Conservation (phyloP, 1,140 invertebrate species). For the Amyelois transitella region DNA sequence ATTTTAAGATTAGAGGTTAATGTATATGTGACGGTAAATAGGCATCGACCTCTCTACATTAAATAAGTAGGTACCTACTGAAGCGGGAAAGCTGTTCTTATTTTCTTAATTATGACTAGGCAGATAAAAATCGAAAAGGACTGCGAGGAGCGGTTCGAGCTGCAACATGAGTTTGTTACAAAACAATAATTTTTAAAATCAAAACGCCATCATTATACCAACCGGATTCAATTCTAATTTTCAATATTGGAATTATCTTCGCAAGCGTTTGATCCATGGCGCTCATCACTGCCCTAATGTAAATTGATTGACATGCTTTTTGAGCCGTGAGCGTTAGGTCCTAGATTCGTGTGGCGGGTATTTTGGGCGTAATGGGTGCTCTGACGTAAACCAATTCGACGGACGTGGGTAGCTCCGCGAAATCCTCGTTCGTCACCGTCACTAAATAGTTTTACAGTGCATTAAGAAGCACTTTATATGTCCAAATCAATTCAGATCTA, state of each 20-base stretch:
- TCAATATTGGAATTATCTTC: neutral
- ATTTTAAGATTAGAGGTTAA: too few relatives aligned
- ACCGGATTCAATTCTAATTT: too few relatives aligned
- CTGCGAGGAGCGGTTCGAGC: too few relatives aligned
- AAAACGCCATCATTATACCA: too few relatives aligned
- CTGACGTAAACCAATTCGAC: constrained; percentile 63
- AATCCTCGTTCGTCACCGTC: constrained; percentile 37
- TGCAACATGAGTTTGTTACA: too few relatives aligned
- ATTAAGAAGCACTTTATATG: constrained; percentile 25
- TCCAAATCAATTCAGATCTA: neutral
- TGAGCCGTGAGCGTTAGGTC: constrained; percentile 17
- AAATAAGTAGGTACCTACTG: too few relatives aligned
- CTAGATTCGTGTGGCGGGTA: constrained; percentile 49
- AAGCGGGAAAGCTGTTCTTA: too few relatives aligned
- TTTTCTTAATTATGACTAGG: too few relatives aligned
- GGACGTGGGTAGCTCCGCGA: constrained; percentile 47
- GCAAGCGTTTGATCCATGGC: constrained; percentile 12
- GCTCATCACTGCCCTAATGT: constrained; percentile 32
- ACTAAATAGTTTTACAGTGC: constrained; percentile 36
- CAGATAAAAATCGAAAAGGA: too few relatives aligned
- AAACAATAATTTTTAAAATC: too few relatives aligned
- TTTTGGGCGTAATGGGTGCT: constrained; percentile 58
- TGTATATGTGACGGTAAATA: too few relatives aligned
- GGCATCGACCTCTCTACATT: too few relatives aligned
- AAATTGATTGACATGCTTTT: constrained; percentile 67